phyloP scores from a whole-genome alignment of 2,113 vertebrate genomes.

The Hyperopisus bebe region DNA sequence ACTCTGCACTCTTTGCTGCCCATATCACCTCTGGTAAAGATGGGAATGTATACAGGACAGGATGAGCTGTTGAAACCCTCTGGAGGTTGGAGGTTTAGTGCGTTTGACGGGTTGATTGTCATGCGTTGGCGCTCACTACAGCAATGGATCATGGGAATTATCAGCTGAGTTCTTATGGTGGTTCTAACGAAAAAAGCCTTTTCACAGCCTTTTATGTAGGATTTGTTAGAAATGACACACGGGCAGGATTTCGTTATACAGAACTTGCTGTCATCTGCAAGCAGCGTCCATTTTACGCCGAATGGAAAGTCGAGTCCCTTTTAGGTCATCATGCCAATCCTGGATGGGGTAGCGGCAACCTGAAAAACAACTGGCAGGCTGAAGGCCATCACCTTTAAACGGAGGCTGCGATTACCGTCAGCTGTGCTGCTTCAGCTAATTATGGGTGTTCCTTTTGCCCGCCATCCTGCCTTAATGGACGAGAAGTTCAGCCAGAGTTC shows the following conservation, averaged over 20 bases:
- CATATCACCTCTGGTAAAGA: not conserved
- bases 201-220: not conserved
- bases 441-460: not conserved
- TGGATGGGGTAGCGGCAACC: not conserved
- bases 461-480: not conserved
- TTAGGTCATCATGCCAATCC: not conserved
- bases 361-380: not conserved
- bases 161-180: not conserved
- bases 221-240: not conserved
- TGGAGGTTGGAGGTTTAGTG: not conserved
- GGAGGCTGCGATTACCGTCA: not conserved
- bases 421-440: conserved; percentile 10
- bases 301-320: not conserved
- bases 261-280: not conserved
- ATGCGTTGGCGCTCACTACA: not conserved
- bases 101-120: not conserved
- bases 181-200: not conserved
- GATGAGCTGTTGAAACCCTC: not conserved
- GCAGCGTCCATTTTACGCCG: not conserved
- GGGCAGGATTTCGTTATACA: not conserved
- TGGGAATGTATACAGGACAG: not conserved
- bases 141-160: not conserved
- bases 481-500: not conserved
- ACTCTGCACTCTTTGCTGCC: not conserved
- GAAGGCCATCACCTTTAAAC: not conserved